Conservation (phyloP, 2,113 vertebrate genomes). For the Odocoileus hemionus region DNA sequence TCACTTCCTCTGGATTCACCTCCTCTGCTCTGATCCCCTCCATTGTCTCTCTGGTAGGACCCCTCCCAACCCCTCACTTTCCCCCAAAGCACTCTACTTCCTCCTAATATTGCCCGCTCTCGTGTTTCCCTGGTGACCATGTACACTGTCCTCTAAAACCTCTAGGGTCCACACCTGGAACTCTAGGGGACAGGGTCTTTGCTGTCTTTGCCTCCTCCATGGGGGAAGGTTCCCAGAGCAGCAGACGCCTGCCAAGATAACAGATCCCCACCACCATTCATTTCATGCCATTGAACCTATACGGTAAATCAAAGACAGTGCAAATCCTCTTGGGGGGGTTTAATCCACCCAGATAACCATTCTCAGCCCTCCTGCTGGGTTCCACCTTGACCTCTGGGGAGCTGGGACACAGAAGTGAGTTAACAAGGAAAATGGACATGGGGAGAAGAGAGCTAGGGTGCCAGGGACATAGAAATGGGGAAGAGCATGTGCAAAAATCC, state of each 20-base stretch:
- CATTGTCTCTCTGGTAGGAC: background rate
- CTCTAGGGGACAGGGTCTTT: background rate
- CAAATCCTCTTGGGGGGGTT: background rate
- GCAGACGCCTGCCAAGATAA: background rate
- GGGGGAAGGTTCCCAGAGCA: background rate
- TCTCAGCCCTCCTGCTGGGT: too few relatives aligned
- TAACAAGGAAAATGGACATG: background rate
- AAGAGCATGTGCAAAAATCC: background rate
- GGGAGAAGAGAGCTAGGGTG: background rate
- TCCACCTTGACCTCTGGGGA: fast-evolving
- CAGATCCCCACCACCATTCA: background rate
- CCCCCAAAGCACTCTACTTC: too few relatives aligned
- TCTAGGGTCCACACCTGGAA: too few relatives aligned
- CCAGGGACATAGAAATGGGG: background rate
- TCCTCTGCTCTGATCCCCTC: background rate
- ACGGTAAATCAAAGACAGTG: background rate
- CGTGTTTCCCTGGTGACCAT: fast-evolving
- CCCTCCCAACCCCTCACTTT: background rate
- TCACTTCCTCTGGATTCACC: background rate
- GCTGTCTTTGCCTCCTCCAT: background rate
- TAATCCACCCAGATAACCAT: background rate
- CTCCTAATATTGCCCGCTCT: fast-evolving
- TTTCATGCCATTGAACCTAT: background rate
- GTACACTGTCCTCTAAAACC: background rate
- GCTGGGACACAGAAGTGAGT: background rate